Conservation (phyloP, 2,797 vertebrate genomes). For the Acomys russatus region DNA sequence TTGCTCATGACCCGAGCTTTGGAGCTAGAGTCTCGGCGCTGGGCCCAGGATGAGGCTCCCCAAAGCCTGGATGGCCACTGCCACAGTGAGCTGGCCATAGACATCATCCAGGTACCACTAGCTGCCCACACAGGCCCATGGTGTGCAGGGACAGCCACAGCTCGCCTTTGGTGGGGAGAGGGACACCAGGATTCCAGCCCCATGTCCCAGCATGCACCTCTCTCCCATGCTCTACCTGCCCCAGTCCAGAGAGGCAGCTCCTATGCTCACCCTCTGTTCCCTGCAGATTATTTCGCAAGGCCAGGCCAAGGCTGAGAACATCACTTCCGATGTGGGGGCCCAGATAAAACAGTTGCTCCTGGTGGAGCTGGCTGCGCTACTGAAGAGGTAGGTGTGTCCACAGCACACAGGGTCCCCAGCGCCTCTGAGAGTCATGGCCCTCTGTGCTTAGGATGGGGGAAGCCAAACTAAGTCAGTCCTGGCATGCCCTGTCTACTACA, state of each 20-base stretch:
- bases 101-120: conserved; percentile 92
- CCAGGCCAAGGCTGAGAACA: conserved; percentile 81
- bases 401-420: background rate
- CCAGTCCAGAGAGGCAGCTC: no score
- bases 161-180: fast-evolving
- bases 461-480: background rate
- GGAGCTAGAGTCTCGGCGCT: conserved; percentile 90
- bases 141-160: fast-evolving
- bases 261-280: background rate
- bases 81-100: conserved; percentile 92
- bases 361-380: conserved; percentile 81
- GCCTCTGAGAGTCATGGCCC: background rate
- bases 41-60: conserved; percentile 89
- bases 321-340: conserved; percentile 72
- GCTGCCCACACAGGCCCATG: background rate
- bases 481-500: background rate
- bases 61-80: conserved; percentile 89
- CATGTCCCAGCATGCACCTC: background rate
- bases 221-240: fast-evolving
- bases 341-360: conserved; percentile 79
- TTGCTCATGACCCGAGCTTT: conserved; percentile 88
- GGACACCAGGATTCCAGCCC: background rate
- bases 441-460: background rate
- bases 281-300: conserved; percentile 85
- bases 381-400: conserved; percentile 84